Evolutionary conservation across 1,140 invertebrate species (phyloP).

Genomic region (Drosophila setifemur): DNA sequence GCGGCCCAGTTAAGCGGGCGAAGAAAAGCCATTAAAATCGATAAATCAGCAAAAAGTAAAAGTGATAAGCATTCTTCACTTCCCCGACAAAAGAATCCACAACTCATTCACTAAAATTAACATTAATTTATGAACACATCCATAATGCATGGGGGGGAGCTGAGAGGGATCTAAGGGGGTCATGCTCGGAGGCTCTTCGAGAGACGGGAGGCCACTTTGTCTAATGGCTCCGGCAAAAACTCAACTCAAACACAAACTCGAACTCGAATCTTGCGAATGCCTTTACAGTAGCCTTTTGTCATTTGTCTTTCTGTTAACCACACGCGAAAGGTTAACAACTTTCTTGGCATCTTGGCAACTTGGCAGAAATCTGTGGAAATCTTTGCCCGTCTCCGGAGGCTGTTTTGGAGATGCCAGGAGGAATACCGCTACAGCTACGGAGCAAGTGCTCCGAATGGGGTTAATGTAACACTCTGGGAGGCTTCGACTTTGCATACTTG

Average conservation of each 20-base stretch:
- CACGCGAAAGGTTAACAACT: constrained; percentile 59
- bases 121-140: constrained; percentile 39
- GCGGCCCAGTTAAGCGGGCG: constrained; percentile 32
- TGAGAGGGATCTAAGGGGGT: constrained; percentile 36
- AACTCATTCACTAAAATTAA: constrained; percentile 35
- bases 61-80: constrained; percentile 41
- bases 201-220: background rate
- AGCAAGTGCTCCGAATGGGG: constrained; percentile 36
- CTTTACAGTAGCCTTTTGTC: constrained; percentile 54
- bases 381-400: constrained; percentile 3
- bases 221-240: constrained; percentile 1
- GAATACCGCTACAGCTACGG: constrained; percentile 33
- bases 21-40: constrained; percentile 24
- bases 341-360: constrained; percentile 49
- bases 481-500: constrained; percentile 46
- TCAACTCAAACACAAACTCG: too few relatives aligned
- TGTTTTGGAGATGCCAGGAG: constrained; percentile 34
- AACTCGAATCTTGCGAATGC: constrained; percentile 13
- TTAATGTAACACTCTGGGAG: constrained; percentile 49
- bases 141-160: constrained; percentile 39
- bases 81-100: constrained; percentile 25
- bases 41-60: constrained; percentile 58
- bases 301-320: constrained; percentile 41
- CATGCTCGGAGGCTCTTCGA: constrained; percentile 14
- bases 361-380: constrained; percentile 27